Evolutionary conservation across 2,113 vertebrate genomes (phyloP).

Genomic region (Eurypyga helias): DNA sequence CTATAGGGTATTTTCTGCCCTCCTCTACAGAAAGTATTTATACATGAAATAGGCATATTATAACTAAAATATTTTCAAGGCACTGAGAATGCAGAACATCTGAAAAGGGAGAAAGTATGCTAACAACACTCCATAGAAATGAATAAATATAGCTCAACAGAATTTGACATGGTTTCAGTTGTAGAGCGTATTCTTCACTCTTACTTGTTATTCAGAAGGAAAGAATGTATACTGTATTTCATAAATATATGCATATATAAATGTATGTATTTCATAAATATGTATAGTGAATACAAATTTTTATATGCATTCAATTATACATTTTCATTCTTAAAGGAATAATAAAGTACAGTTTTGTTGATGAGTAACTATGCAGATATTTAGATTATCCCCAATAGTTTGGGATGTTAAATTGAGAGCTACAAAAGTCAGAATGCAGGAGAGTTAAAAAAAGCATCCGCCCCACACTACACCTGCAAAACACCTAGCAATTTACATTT

Average conservation of each 20-base stretch:
- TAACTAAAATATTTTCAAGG: slow-evolving; percentile 8
- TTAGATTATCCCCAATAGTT: background rate
- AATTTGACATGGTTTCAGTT: background rate
- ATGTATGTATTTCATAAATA: background rate
- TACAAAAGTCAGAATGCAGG: background rate
- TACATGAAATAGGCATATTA: background rate
- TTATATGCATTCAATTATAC: background rate
- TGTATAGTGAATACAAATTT: background rate
- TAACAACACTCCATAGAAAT: background rate
- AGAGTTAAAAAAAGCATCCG: background rate
- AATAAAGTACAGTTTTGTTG: background rate
- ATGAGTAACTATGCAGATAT: background rate
- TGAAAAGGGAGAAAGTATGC: background rate
- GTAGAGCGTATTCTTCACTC: background rate
- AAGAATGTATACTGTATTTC: background rate
- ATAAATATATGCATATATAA: background rate
- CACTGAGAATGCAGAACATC: slow-evolving; percentile 1
- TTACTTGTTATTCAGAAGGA: background rate
- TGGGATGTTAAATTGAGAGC: background rate
- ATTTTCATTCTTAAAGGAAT: background rate
- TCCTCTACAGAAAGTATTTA: background rate
- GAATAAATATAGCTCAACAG: background rate
- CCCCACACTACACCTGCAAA: background rate
- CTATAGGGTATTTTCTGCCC: background rate
- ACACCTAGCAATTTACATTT: background rate